A percentile compares a stretch with the other conserved stretches of the same genome.
Evolutionary conservation across 2,797 vertebrate species (phyloP).

Genomic region (Parauchenoglanis ngamensis): DNA sequence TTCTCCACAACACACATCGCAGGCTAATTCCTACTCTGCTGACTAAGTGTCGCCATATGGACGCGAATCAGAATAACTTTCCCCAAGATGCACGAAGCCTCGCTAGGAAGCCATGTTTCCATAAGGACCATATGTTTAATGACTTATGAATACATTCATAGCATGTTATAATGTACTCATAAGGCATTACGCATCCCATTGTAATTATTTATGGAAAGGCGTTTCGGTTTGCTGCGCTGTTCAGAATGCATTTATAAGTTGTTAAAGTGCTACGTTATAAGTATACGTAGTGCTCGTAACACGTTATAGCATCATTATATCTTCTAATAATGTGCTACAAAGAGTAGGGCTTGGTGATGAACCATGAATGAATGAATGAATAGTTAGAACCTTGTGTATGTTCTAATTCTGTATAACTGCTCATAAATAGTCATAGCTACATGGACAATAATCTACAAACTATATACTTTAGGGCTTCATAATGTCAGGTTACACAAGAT

Average conservation of each 20-base stretch:
- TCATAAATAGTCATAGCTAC: not conserved
- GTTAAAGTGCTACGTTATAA: not conserved
- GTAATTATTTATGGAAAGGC: not conserved
- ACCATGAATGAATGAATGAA: too few relatives aligned
- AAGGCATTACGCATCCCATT: too few relatives aligned
- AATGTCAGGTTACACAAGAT: not conserved
- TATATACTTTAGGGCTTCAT: not conserved
- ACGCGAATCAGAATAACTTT: slow-evolving; percentile 33
- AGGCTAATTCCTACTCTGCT: slow-evolving; percentile 46
- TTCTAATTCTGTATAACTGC: not conserved
- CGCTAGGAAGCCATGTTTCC: not conserved
- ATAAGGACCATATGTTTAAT: not conserved
- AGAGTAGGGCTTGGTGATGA: too few relatives aligned
- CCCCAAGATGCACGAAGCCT: not conserved
- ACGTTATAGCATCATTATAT: not conserved
- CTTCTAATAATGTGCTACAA: not conserved
- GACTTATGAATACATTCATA: not conserved
- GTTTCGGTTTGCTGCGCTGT: not conserved
- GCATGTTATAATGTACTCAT: not conserved
- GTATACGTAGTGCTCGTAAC: not conserved
- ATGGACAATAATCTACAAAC: not conserved
- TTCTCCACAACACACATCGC: slow-evolving; percentile 48
- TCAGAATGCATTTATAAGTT: not conserved
- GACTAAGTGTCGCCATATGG: slow-evolving; percentile 53
- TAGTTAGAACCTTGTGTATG: too few relatives aligned